Base-by-base conservation (phyloP, 2,113 vertebrate genomes). In the Quiscalus mexicanus region DNA sequence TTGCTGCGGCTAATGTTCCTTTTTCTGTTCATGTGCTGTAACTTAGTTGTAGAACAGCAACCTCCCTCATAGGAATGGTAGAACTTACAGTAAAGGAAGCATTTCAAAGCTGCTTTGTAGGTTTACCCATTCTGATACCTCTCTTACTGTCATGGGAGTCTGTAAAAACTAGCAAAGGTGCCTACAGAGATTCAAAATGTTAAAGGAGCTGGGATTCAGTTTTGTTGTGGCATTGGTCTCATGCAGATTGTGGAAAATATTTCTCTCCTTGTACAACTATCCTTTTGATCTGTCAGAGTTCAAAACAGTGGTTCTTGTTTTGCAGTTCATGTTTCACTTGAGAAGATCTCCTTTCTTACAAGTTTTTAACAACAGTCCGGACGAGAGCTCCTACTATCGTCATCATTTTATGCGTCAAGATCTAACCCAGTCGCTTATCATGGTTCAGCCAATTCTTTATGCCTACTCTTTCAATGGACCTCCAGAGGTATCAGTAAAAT, bases 321-420 rank as follows among this genome's bases (percentile, higher is more conserved):
- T 97, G 41, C 95, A 99, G 99, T 99, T 99, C 94, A 99, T 99
- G 99, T 99, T 99, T 97, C 99, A 99, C 97, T 98, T 99, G 98
- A 98, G 99, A 94, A 99, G 99, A 95, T 99, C 99, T 65, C 99
- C 99, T 35, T 99, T 99, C 98, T 98, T 99, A 37, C 99, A 99
- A 98, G 99, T 99, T 92, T 99, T 99, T 98, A 99, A 99, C 96
- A 99, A 99, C 98, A 99, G 99, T 95, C 99, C 99, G 0, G 99
- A 99, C 82, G 99, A 99, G 97, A 99, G 99, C 89, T 99, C 99
- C 1, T 99, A 99, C 84, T 99, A 99, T 93, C 98, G 99, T 45
- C 99, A 99, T 60, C 99, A 99, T 88, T 99, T 99, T 86, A 99
- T 99, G 99, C 98, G 99, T 30, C 99, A 99, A 77, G 99, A 99